Evolutionary conservation across 2,113 vertebrate species (phyloP).

Genomic region (Perccottus glenii): DNA sequence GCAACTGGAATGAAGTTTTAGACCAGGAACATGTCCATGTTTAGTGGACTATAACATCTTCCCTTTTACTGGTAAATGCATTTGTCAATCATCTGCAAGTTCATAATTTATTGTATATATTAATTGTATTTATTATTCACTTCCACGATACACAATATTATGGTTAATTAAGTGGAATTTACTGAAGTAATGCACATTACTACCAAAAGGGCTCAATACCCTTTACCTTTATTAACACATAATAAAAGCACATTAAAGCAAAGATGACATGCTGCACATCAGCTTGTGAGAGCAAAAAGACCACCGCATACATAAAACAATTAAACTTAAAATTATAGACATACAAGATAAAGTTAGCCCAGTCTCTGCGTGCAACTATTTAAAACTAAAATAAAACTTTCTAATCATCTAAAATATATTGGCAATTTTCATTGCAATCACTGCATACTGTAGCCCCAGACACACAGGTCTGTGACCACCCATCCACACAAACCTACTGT

Average conservation of each 20-base stretch:
- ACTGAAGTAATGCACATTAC: too few relatives aligned
- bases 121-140: too few relatives aligned
- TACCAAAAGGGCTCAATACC: background rate
- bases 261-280: background rate
- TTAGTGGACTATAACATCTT: background rate
- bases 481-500: constrained; percentile 9
- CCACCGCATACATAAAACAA: background rate
- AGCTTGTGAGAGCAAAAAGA: background rate
- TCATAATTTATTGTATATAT: too few relatives aligned
- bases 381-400: too few relatives aligned
- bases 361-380: too few relatives aligned
- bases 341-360: background rate
- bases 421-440: background rate
- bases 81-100: background rate
- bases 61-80: background rate
- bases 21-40: background rate
- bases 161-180: too few relatives aligned
- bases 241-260: background rate
- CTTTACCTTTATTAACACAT: too few relatives aligned
- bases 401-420: too few relatives aligned
- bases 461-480: background rate
- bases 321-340: background rate
- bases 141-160: too few relatives aligned
- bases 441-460: background rate
- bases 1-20: background rate